phyloP scores from a whole-genome alignment of 64 coral and sea anemone genomes.

The Porites australiensis region DNA sequence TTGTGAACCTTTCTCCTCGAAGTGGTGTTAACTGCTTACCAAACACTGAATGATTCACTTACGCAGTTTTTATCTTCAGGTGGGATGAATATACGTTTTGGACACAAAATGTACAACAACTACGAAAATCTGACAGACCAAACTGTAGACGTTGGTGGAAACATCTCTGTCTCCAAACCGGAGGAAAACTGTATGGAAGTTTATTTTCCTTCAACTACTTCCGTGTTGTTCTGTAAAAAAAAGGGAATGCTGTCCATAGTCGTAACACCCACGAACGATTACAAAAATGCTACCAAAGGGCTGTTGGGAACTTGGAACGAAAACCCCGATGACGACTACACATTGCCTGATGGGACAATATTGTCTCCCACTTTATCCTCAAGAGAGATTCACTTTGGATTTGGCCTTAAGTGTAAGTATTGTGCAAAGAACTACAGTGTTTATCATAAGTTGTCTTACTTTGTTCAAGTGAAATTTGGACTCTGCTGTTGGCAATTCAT shows the following conservation, averaged over 20 bases:
- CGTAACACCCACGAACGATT: not conserved
- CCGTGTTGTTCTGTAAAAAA: constrained; percentile 1
- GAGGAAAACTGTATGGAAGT: constrained; percentile 6
- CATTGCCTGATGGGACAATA: constrained; percentile 27
- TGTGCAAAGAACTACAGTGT: too few relatives aligned
- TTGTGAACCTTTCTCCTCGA: too few relatives aligned
- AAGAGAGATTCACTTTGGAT: constrained; percentile 30
- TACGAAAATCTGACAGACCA: not conserved
- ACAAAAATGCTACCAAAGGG: constrained; percentile 33
- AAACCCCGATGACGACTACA: too few relatives aligned
- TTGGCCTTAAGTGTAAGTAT: constrained; percentile 65
- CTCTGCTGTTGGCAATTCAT: too few relatives aligned
- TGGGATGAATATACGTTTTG: not conserved
- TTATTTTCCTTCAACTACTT: constrained; percentile 43
- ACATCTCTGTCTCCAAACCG: not conserved
- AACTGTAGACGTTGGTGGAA: not conserved
- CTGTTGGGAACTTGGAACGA: too few relatives aligned
- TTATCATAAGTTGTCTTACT: too few relatives aligned
- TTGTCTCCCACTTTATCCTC: not conserved
- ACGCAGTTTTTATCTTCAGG: not conserved
- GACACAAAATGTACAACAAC: not conserved
- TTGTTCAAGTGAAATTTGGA: too few relatives aligned
- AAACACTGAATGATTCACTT: too few relatives aligned
- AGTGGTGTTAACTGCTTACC: too few relatives aligned
- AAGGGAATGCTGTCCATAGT: constrained; percentile 29